phyloP scores from a whole-genome alignment of 2,888 invertebrate genomes.

The Rotaria macrura region DNA sequence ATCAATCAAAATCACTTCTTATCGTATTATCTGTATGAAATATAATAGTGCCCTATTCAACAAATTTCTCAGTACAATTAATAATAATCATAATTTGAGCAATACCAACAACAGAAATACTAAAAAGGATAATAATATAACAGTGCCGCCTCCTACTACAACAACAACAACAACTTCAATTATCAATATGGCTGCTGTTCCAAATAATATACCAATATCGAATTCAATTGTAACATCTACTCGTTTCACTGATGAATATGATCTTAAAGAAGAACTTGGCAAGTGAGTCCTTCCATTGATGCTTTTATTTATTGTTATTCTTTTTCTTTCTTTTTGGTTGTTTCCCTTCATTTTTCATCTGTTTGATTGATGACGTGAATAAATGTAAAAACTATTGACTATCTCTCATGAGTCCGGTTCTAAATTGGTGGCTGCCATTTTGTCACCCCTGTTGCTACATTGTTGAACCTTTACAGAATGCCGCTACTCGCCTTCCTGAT shows the following conservation, averaged over 20 bases:
- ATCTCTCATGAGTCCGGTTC: not conserved
- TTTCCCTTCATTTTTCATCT: not conserved
- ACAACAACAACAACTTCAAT: not conserved
- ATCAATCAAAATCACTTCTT: not conserved
- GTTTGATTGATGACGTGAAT: not conserved
- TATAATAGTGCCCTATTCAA: not conserved
- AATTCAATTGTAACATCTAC: conserved; percentile 4
- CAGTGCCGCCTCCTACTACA: not conserved
- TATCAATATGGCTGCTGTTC: not conserved
- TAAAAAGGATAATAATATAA: not conserved
- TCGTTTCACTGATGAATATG: conserved; percentile 33
- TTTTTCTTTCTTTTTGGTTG: not conserved
- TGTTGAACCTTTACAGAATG: not conserved
- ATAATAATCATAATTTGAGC: not conserved
- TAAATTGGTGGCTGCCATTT: not conserved
- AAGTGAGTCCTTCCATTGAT: conserved; percentile 21
- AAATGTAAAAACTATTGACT: not conserved
- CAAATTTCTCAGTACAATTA: not conserved
- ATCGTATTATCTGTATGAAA: not conserved
- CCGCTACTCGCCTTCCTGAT: not conserved
- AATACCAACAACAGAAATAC: not conserved
- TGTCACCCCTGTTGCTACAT: not conserved
- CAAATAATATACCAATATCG: not conserved
- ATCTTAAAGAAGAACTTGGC: conserved; percentile 33
- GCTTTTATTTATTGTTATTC: not conserved